Conservation (phyloP, 2,888 invertebrate species). For the Lamellibrachia satsuma region DNA sequence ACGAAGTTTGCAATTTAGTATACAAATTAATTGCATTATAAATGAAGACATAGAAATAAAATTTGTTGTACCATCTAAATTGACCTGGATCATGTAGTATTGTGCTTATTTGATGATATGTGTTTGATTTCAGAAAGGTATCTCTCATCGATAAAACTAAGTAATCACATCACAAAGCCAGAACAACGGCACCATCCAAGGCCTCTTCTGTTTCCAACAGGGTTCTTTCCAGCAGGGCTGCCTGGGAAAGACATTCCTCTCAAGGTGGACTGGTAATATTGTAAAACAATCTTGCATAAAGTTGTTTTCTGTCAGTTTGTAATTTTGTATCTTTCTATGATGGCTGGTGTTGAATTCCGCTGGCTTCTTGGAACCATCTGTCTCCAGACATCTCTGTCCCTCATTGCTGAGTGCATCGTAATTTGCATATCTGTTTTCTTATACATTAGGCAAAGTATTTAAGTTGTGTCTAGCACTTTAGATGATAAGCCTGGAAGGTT, state of each 20-base stretch:
- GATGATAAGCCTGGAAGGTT: too few relatives aligned
- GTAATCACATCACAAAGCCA: slow-evolving; percentile 65
- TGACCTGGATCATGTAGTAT: background rate
- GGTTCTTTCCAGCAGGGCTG: background rate
- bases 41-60: background rate
- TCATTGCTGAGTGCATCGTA: too few relatives aligned
- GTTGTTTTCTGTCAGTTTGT: too few relatives aligned
- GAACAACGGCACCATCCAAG: background rate
- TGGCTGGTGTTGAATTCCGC: too few relatives aligned
- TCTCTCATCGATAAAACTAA: slow-evolving; percentile 69
- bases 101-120: background rate
- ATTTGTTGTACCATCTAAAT: background rate
- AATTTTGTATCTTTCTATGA: too few relatives aligned
- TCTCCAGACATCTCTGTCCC: too few relatives aligned
- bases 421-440: too few relatives aligned
- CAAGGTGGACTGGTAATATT: slow-evolving; percentile 18
- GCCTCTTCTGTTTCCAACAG: background rate
- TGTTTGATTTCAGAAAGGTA: slow-evolving; percentile 51
- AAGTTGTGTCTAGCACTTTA: too few relatives aligned
- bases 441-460: too few relatives aligned
- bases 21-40: too few relatives aligned
- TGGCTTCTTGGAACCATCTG: too few relatives aligned
- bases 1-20: too few relatives aligned
- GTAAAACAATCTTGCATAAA: background rate
- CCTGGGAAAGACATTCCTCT: background rate